Base-by-base conservation (phyloP, 2,797 vertebrate genomes). In the Todus mexicanus region DNA sequence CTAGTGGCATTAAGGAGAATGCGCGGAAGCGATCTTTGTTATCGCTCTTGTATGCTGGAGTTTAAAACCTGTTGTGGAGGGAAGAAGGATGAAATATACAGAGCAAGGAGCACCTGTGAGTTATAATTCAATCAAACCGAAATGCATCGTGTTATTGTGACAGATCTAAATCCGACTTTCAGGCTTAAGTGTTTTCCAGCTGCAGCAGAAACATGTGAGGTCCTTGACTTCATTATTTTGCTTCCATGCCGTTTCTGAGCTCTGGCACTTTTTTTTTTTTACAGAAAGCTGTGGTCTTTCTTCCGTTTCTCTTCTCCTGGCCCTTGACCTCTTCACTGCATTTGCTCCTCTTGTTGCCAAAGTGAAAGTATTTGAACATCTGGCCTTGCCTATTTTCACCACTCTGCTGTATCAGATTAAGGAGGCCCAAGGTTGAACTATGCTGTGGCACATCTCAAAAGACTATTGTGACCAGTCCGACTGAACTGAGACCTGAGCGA, bases 281-380 rank as follows among this genome's bases (percentile, higher is more conserved):
- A 66, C 79, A 63, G 69, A 79, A 91, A 92, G 79, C 53, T 87
- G 56, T n/a, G 26, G 68, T 53, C 65, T 94, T 94, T 95, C 78
- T 96, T 87, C 77, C 8, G 0, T 75, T 93, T 87, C 65, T 85
- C 87, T 92, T 94, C 82, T 90, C 45, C 75, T 93, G 79, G 89
- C 92, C 94, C 82, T 89, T 94, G 90, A 96, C 94, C 94, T 89
- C 76, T 78, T 56, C 29, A 13, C 87, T 92, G 59, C 7, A 0
- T 86, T 93, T 47, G 14, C 63, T 79, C 78, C 70, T 93, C 89
- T 81, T 43, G 82, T 97, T 96, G 89, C 92, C 87, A 74, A 61
- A 95, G 87, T 84, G 81, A 96, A 95, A 81, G 92, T 82, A 78
- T 96, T 95, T 95, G 91, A 97, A 91, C 94, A 97, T 97, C 94